These are phyloP conservation scores for Diplosoma virens DNA, from an alignment of 23 tunicate species.

Conservation along the genomic window DNA sequence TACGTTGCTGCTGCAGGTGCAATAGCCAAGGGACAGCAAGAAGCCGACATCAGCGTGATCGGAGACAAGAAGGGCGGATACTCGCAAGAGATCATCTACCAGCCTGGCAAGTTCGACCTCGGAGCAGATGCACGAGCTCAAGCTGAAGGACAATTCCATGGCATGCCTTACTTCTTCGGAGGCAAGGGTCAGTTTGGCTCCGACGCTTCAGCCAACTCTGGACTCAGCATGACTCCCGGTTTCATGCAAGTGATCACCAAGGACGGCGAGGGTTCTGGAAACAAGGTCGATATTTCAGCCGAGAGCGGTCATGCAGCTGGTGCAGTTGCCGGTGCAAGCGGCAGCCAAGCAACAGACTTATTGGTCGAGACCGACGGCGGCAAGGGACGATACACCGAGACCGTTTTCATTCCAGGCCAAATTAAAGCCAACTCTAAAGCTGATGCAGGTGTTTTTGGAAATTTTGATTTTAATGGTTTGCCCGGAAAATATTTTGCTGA, in stretches of 20 bases:
- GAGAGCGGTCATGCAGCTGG: background rate
- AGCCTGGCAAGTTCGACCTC: slow-evolving; percentile 14
- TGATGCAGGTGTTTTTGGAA: background rate
- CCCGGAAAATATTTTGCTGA: background rate
- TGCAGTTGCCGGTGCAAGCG: slow-evolving; percentile 7
- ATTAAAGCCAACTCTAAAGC: background rate
- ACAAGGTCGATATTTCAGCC: slow-evolving; percentile 4
- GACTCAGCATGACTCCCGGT: slow-evolving; percentile 1
- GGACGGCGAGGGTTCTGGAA: slow-evolving; percentile 16
- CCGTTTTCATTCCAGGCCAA: background rate
- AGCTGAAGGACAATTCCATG: background rate
- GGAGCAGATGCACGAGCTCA: slow-evolving; percentile 10
- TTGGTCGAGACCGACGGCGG: slow-evolving; percentile 11
- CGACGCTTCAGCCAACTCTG: slow-evolving; percentile 11
- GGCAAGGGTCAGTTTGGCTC: slow-evolving; percentile 18
- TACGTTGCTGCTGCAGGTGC: slow-evolving; percentile 9
- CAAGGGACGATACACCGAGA: slow-evolving; percentile 6
- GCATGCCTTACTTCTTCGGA: slow-evolving; percentile 6
- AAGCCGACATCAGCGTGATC: background rate
- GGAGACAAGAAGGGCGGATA: slow-evolving; percentile 45
- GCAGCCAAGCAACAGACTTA: slow-evolving; percentile 13
- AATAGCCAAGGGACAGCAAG: slow-evolving; percentile 10
- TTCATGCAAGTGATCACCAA: slow-evolving; percentile 8
- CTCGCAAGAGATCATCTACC: background rate
- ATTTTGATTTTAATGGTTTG: background rate